Evolutionary conservation across 92 coral and sea anemone genomes (phyloP), one percentile per base, ranked within the genome.

Genomic region (Heliopora coerulea): DNA sequence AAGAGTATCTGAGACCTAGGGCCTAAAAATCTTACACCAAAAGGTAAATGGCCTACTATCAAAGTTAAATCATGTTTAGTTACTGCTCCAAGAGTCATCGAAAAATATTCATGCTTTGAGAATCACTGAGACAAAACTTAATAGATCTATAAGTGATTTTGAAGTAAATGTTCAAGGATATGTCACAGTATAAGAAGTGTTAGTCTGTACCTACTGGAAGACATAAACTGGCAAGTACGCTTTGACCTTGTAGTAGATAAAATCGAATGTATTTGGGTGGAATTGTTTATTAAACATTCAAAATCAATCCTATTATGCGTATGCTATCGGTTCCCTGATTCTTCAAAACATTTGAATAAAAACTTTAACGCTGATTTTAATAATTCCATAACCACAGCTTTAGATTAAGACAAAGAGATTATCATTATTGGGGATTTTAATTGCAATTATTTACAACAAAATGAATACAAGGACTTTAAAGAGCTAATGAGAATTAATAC

Each of bases 231-330:
- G 57, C 56, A 66, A 49, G 10, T 18, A 8, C 73, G 73, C 17
- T 18, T 34, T 19, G 56, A 66, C 24, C 73, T 66, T 44, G 73
- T 41, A 66, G 8, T 46, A 48, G 73, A 66, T 10, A 34, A 17
- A 41, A 66, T 66, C 28, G 57, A 66, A 66, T 9, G 34, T 41
- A 66, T 66, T 44, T 66, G 54, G 73, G 56, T 66, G 25, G 73
- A 66, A 66, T 34, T 66, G 3, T 37, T 66, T 25, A 49, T 66
- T 9, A 44, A 21, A 49, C 41, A 49, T 15, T 25, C 54, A 17
- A 44, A 48, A 44, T 37, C 49, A 37, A 37, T 66, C 39, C 21
- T 66, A 9, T 10, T 66, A 41, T 66, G 73, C 52, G 19, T 44
- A 3, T n/a, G 28, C 3, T 66, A 41, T 56, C 61, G 61, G 3